Conservation (phyloP, 2,113 vertebrate species). For the Empidonax alnorum region DNA sequence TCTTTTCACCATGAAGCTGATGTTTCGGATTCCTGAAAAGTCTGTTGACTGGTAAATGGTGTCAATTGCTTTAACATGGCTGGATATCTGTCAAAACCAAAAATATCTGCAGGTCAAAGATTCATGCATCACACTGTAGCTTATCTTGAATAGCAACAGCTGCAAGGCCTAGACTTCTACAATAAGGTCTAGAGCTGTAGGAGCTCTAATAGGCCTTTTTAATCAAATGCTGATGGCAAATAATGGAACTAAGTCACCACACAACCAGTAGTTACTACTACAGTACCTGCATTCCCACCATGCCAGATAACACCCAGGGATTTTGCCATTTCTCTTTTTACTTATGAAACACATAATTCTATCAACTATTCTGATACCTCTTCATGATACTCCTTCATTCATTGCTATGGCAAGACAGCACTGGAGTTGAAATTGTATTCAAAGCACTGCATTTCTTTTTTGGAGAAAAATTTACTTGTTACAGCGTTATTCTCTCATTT, state of each 20-base stretch:
- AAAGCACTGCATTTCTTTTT: not conserved
- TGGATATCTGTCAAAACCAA: slow-evolving; percentile 87
- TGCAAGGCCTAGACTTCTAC: not conserved
- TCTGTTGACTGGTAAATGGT: slow-evolving; percentile 94
- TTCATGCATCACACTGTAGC: rapidly evolving
- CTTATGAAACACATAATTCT: not conserved
- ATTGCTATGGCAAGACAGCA: not conserved
- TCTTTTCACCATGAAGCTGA: slow-evolving; percentile 98
- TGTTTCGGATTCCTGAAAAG: slow-evolving; percentile 94
- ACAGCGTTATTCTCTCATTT: not conserved
- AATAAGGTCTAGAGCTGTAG: too few relatives aligned
- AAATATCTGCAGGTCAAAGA: not conserved
- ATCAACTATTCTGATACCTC: not conserved
- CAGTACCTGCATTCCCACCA: not conserved
- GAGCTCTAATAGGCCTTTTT: not conserved
- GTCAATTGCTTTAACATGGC: slow-evolving; percentile 95
- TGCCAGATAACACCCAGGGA: not conserved
- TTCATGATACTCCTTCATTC: not conserved
- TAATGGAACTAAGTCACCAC: not conserved
- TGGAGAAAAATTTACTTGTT: not conserved
- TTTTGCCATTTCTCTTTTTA: not conserved
- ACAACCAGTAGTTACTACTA: not conserved
- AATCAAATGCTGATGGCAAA: not conserved
- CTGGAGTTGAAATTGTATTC: not conserved
- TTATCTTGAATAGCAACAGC: not conserved